Evolutionary conservation across 1,140 invertebrate genomes (phyloP).

Genomic region (Doryteuthis pealeii): DNA sequence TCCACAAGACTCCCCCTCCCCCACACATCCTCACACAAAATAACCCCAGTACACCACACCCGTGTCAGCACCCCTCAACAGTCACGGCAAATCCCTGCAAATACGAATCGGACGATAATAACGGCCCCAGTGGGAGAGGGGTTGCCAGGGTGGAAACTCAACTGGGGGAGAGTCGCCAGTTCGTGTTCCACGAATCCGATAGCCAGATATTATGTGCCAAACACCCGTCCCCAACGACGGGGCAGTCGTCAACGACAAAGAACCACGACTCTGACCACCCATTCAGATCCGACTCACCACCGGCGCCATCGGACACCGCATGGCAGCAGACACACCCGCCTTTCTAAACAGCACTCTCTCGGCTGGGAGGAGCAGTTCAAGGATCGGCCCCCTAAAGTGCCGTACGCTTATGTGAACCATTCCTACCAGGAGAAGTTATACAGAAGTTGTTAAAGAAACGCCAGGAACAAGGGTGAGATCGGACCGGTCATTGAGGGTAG

Average conservation of each 20-base stretch:
- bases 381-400: slow-evolving; percentile 35
- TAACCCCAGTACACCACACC: not conserved
- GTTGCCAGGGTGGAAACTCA: not conserved
- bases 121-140: not conserved
- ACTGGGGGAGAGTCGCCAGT: not conserved
- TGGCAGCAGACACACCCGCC: slow-evolving; percentile 27
- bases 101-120: slow-evolving; percentile 1
- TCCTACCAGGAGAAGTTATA: slow-evolving; percentile 47
- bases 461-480: not conserved
- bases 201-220: slow-evolving; percentile 39
- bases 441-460: slow-evolving; percentile 40
- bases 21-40: not conserved
- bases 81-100: not conserved
- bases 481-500: slow-evolving; percentile 10
- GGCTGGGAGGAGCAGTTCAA: slow-evolving; percentile 52
- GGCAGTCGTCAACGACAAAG: not conserved
- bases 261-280: slow-evolving; percentile 48
- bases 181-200: slow-evolving; percentile 38
- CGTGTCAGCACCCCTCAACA: not conserved
- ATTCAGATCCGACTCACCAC: slow-evolving; percentile 48
- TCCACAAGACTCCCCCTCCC: not conserved
- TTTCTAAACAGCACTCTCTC: slow-evolving; percentile 44
- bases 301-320: slow-evolving; percentile 35
- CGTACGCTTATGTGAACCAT: slow-evolving; percentile 56
- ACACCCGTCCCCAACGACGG: slow-evolving; percentile 13